Conservation (phyloP, 2,113 vertebrate species). For the Dipodomys merriami region DNA sequence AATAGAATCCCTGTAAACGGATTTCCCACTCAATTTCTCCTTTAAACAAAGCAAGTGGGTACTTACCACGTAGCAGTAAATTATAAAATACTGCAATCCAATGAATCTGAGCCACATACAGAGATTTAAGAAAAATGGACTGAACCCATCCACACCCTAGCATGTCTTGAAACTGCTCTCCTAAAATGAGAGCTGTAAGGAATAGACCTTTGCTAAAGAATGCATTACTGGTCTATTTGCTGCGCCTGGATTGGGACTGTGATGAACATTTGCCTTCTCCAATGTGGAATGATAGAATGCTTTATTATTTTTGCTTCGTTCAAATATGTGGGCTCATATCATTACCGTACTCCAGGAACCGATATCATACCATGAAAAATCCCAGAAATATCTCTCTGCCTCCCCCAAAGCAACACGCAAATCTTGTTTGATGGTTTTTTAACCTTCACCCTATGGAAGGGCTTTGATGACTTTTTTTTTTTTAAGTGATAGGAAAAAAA, state of each 20-base stretch:
- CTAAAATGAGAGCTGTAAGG: constrained; percentile 56
- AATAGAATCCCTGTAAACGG: constrained; percentile 19
- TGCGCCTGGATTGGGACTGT: neutral
- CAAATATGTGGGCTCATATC: neutral
- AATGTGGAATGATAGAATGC: neutral
- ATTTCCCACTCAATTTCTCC: constrained; percentile 65
- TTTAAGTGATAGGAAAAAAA: constrained; percentile 26
- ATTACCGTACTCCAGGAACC: neutral
- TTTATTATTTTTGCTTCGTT: constrained; percentile 59
- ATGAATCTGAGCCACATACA: constrained; percentile 66
- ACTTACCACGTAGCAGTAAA: constrained; percentile 67
- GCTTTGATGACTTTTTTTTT: neutral
- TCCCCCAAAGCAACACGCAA: neutral
- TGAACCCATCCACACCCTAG: constrained; percentile 77
- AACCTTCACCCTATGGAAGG: constrained; percentile 16
- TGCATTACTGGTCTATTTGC: neutral
- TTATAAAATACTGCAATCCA: constrained; percentile 76
- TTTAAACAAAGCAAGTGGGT: constrained; percentile 59
- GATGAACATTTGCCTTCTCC: neutral
- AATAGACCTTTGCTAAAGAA: constrained; percentile 52
- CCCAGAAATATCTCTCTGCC: neutral
- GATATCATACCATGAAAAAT: neutral
- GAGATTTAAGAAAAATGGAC: constrained; percentile 58
- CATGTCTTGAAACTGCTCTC: constrained; percentile 68
- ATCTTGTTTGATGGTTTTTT: constrained; percentile 36